Evolutionary conservation across 2,113 vertebrate genomes (phyloP), one percentile per base, ranked within the genome.

Genomic region (Chloropsis cyanopogon): DNA sequence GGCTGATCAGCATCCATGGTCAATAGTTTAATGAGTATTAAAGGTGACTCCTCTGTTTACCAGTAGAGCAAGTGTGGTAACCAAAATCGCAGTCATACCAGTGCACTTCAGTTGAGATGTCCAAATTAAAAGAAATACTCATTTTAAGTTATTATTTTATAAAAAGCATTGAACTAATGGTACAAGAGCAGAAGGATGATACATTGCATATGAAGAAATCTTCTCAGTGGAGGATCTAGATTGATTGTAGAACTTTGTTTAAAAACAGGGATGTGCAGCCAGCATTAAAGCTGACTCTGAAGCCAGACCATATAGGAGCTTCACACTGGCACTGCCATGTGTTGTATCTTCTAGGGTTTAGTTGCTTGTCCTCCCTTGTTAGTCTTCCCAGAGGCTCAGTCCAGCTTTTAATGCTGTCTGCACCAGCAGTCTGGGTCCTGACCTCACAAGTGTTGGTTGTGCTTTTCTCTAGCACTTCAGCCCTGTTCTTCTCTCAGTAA

Each of bases 61-160:
- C 9, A 25, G 0, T 12, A 25, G 26, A 73, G 14, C 31, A 70
- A 28, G 31, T 47, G 11, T 7, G 9, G 18, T 57, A 65, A 68
- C 14, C 26, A 56, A 28, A 86, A 23, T 12, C 16, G 3, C 11
- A 44, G 0, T 17, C 5, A 2, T 25, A 21, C 9, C 24, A 37
- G 37, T 61, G 16, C 33, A 5, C 82, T 82, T 90, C 53, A 37
- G 42, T 14, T 61, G 42, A 73, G 60, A 12, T 92, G 28, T 33
- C 59, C 29, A 37, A 73, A 63, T 16, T 29, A 46, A 71, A 88
- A 52, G 11, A 86, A 71, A 41, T 31, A 31, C 1, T 80, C 1
- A 4, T 37, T 56, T 49, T 11, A 0, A n/a, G 6, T 35, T 7
- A 2, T 7, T 18, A n/a, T 37, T 41, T 22, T 23, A 5, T 6